Conservation (phyloP, 2,888 invertebrate species). For the Lypha dubia region DNA sequence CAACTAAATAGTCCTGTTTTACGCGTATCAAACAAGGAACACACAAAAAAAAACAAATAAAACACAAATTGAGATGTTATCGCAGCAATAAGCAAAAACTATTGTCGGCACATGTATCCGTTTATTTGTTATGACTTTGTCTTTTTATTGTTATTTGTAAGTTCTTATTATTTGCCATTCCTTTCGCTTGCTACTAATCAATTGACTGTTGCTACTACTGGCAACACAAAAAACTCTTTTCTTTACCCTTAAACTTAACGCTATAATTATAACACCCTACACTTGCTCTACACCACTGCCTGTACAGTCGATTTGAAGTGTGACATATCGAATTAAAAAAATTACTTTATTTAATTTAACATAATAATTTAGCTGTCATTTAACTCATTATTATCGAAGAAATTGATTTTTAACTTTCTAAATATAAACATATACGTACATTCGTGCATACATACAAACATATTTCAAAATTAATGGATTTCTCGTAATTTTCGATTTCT, state of each 20-base stretch:
- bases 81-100: slow-evolving; percentile 83
- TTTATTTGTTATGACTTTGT: slow-evolving; percentile 83
- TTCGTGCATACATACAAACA: too few species aligned
- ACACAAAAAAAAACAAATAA: slow-evolving; percentile 39
- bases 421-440: too few species aligned
- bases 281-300: neutral
- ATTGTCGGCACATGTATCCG: slow-evolving; percentile 84
- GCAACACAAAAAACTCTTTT: slow-evolving; percentile 32
- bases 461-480: too few species aligned
- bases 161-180: slow-evolving; percentile 46
- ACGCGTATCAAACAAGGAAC: slow-evolving; percentile 71
- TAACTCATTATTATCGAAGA: too few species aligned
- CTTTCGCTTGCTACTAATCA: slow-evolving; percentile 34
- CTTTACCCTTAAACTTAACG: slow-evolving; percentile 54
- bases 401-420: too few species aligned
- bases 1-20: slow-evolving; percentile 75
- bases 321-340: neutral
- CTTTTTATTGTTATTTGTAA: slow-evolving; percentile 36
- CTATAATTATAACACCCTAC: slow-evolving; percentile 67
- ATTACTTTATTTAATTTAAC: too few species aligned
- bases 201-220: slow-evolving; percentile 69
- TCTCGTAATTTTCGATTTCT: too few species aligned
- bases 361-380: too few species aligned
- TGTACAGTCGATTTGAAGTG: neutral
- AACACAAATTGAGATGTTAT: slow-evolving; percentile 81